Percentiles rank a stretch among this genome's conserved stretches.
phyloP scores from a whole-genome alignment of 2,888 invertebrate genomes.

The Trypoxylon attenuatum region DNA sequence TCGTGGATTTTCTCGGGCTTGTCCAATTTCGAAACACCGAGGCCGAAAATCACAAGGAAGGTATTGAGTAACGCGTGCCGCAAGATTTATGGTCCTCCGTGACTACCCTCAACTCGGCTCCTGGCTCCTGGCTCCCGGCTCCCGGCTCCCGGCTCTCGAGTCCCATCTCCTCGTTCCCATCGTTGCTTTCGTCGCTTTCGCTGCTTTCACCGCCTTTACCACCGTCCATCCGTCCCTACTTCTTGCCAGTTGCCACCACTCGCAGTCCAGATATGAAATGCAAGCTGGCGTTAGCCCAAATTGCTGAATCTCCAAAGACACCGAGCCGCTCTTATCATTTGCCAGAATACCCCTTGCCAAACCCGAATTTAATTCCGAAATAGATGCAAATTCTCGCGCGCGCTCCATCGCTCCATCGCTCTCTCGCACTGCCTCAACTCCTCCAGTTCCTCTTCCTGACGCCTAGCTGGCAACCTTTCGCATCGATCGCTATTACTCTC shows the following conservation, averaged over 20 bases:
- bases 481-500: no score
- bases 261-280: constrained; percentile 43
- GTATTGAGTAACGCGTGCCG: constrained; percentile 44
- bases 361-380: constrained; percentile 10
- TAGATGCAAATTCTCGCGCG: constrained; percentile 17
- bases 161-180: no score
- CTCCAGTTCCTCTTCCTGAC: no score
- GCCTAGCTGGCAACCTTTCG: no score
- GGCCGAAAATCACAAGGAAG: constrained; percentile 37
- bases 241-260: no score
- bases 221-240: no score
- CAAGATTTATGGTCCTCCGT: constrained; percentile 43
- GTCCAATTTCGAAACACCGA: constrained; percentile 8
- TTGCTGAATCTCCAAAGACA: constrained; percentile 45
- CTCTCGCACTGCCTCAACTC: no score
- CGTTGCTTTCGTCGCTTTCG: no score
- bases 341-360: constrained; percentile 17
- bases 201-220: no score
- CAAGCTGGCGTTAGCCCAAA: constrained; percentile 52
- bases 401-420: no score
- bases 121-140: no score
- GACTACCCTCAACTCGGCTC: constrained; percentile 37
- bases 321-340: constrained; percentile 44
- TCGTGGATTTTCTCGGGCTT: constrained; percentile 16
- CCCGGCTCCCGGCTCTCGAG: no score